Evolutionary conservation across 2,888 invertebrate genomes (phyloP).

Genomic region (Mimachlamys varia): DNA sequence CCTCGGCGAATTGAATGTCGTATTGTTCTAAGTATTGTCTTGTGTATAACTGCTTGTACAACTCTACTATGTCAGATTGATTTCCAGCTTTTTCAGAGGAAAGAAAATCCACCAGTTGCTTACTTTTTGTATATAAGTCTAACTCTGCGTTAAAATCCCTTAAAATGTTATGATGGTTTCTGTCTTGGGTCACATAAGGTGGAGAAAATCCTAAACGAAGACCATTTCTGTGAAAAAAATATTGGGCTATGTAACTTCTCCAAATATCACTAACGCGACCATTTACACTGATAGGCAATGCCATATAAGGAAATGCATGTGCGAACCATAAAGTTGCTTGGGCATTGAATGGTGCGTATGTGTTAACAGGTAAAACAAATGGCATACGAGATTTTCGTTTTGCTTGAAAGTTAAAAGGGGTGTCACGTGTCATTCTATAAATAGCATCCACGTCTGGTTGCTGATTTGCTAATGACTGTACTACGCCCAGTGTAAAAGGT

Average conservation of each 20-base stretch:
- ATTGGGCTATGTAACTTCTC: conserved; percentile 50
- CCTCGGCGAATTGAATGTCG: neutral
- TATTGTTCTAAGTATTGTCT: neutral
- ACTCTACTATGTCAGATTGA: neutral
- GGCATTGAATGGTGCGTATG: conserved; percentile 47
- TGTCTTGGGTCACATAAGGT: conserved; percentile 48
- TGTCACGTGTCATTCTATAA: conserved; percentile 45
- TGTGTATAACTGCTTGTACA: neutral
- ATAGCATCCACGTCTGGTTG: conserved; percentile 53
- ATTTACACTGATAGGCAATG: conserved; percentile 44
- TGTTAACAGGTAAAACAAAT: conserved; percentile 37
- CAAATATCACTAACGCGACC: conserved; percentile 50
- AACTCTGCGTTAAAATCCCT: neutral
- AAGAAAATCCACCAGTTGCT: conserved; percentile 4
- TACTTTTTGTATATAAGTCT: conserved; percentile 38
- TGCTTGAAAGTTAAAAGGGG: conserved; percentile 47
- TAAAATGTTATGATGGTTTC: conserved; percentile 42
- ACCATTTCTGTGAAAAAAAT: conserved; percentile 41
- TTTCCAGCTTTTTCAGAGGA: neutral
- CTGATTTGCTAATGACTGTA: conserved; percentile 49
- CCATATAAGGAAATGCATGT: conserved; percentile 42
- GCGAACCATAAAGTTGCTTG: conserved; percentile 50
- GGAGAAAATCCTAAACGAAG: conserved; percentile 40
- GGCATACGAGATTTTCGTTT: conserved; percentile 18
- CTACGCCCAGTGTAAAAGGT: conserved; percentile 26